A percentile compares a stretch with the other conserved stretches of the same genome.
Conservation (phyloP, 1,140 invertebrate species). For the Tetramorium parvispinum region DNA sequence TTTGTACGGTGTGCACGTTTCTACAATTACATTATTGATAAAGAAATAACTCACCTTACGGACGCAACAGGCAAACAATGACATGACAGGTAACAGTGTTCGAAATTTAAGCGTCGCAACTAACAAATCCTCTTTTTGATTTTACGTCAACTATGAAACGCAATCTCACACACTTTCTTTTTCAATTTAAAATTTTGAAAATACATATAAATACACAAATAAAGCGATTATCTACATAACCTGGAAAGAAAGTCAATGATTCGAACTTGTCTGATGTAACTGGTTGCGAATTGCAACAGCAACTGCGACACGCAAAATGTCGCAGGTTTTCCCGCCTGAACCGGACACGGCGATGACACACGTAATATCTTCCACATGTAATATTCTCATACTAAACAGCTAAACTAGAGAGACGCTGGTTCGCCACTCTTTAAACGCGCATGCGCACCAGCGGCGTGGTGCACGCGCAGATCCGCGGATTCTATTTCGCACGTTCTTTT, state of each 20-base stretch:
- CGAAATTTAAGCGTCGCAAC: not conserved
- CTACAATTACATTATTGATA: not conserved
- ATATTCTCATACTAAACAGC: slow-evolving; percentile 3
- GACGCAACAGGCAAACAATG: slow-evolving; percentile 80
- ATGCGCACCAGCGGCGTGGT: slow-evolving; percentile 36
- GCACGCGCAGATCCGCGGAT: slow-evolving; percentile 36
- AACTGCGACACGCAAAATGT: not conserved
- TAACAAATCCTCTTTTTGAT: not conserved
- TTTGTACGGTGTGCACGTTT: too few species aligned
- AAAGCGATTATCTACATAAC: not conserved
- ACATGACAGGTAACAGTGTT: slow-evolving; percentile 67
- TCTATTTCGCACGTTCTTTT: not conserved
- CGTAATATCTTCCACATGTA: slow-evolving; percentile 1
- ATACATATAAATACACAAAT: not conserved
- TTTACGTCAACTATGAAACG: not conserved
- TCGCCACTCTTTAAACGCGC: not conserved
- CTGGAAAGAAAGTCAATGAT: not conserved
- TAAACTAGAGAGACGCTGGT: slow-evolving; percentile 15
- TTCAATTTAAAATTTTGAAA: not conserved
- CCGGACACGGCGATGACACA: not conserved
- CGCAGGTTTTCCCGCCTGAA: not conserved
- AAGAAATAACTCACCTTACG: slow-evolving; percentile 78
- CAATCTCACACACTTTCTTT: not conserved
- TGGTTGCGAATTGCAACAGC: not conserved
- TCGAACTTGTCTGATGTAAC: not conserved